These are phyloP conservation scores for Achroia grisella DNA, from an alignment of 1,140 invertebrate species.

Conservation along the genomic window DNA sequence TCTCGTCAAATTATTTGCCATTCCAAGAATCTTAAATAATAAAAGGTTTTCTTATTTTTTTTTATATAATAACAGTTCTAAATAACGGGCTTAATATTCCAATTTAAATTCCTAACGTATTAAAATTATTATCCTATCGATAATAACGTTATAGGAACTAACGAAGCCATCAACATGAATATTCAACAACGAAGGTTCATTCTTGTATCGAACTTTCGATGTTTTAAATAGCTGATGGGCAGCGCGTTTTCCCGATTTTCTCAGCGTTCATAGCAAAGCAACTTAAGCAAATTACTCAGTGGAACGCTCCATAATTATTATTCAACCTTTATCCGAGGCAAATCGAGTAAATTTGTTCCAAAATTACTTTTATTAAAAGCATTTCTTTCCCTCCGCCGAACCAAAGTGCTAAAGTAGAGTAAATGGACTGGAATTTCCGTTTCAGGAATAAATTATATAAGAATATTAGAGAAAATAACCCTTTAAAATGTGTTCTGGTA, in stretches of 20 bases:
- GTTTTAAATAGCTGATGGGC: slow-evolving; percentile 26
- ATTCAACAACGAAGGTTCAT: slow-evolving; percentile 16
- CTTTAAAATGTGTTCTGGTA: slow-evolving; percentile 15
- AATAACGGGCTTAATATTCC: too few species aligned
- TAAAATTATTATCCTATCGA: slow-evolving; percentile 4
- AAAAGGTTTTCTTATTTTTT: too few species aligned
- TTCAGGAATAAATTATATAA: slow-evolving; percentile 58
- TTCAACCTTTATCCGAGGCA: slow-evolving; percentile 58
- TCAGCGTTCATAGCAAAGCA: slow-evolving; percentile 22
- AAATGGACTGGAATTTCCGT: slow-evolving; percentile 65
- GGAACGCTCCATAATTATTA: slow-evolving; percentile 54
- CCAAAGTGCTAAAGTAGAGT: slow-evolving; percentile 63
- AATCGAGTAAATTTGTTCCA: slow-evolving; percentile 60
- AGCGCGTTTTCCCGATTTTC: slow-evolving; percentile 4
- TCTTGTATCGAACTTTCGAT: slow-evolving; percentile 18
- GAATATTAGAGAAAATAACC: slow-evolving; percentile 42
- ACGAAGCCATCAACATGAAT: slow-evolving; percentile 19
- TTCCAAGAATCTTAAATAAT: too few species aligned
- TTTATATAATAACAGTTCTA: too few species aligned
- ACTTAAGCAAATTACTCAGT: slow-evolving; percentile 49
- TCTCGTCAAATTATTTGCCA: too few species aligned
- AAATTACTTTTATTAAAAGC: slow-evolving; percentile 68
- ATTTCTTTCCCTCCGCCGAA: slow-evolving; percentile 55
- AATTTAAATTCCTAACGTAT: background rate
- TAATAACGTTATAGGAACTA: slow-evolving; percentile 15